Evolutionary conservation across 2,113 vertebrate species (phyloP).

Genomic region (Diadophis punctatus): DNA sequence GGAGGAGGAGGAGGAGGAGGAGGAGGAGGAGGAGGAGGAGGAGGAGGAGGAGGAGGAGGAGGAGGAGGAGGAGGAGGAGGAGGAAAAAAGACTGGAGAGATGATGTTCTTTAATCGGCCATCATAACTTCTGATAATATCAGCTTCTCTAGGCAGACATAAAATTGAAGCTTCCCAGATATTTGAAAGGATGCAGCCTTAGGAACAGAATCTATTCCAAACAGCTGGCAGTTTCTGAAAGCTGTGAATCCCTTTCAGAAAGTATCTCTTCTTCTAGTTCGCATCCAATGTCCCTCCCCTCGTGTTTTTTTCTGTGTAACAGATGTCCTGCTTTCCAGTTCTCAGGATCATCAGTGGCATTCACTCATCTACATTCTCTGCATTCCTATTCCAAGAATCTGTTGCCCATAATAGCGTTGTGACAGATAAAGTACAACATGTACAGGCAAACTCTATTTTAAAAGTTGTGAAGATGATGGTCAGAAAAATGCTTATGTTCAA

Average conservation of each 20-base stretch:
- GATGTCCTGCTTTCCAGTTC: neutral
- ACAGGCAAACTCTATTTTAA: neutral
- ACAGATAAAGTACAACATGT: neutral
- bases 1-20: too few relatives aligned
- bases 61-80: too few relatives aligned
- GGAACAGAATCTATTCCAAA: neutral
- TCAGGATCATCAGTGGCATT: neutral
- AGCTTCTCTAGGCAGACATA: neutral
- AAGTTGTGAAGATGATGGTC: neutral
- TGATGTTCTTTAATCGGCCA: neutral
- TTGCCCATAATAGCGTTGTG: neutral
- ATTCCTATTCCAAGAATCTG: neutral
- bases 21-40: too few relatives aligned
- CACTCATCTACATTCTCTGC: neutral
- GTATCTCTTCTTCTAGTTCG: neutral
- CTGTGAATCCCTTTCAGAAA: neutral
- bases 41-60: too few relatives aligned
- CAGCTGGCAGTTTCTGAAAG: neutral
- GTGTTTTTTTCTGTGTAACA: neutral
- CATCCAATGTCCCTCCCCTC: neutral
- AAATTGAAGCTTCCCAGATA: neutral
- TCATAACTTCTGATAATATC: neutral
- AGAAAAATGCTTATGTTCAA: neutral
- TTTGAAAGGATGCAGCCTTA: neutral
- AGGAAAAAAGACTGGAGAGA: too few relatives aligned